Evolutionary conservation across 2,113 vertebrate species (phyloP).

Genomic region (Hippocampus abdominalis): DNA sequence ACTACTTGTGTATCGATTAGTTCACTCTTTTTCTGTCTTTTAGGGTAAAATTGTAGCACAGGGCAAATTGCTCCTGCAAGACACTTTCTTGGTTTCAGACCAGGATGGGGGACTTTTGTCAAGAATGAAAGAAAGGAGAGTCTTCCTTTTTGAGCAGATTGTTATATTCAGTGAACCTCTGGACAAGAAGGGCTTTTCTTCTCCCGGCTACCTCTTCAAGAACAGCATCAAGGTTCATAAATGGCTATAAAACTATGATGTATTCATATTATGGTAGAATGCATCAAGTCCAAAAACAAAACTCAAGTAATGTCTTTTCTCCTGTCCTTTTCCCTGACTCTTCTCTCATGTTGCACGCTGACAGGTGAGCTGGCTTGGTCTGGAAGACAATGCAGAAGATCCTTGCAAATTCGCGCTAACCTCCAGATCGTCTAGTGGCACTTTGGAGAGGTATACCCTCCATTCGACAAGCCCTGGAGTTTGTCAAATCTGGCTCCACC

Average conservation of each 20-base stretch:
- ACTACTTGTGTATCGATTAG: background rate
- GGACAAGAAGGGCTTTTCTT: constrained; percentile 96
- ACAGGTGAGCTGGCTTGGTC: constrained; percentile 94
- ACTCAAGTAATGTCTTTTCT: background rate
- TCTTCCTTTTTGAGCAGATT: constrained; percentile 97
- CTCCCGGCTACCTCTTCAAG: constrained; percentile 95
- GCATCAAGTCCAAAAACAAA: background rate
- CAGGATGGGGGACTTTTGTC: constrained; percentile 89
- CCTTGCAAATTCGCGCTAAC: constrained; percentile 95
- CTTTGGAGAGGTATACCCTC: constrained; percentile 82
- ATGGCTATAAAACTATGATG: background rate
- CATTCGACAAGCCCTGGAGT: constrained; percentile 85
- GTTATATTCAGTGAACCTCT: constrained; percentile 97
- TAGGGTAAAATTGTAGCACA: constrained; percentile 98
- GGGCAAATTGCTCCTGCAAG: constrained; percentile 92
- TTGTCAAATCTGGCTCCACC: constrained; percentile 89
- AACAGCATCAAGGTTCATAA: constrained; percentile 88
- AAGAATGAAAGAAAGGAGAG: constrained; percentile 91
- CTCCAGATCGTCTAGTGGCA: constrained; percentile 83
- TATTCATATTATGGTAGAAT: background rate
- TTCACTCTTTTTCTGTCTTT: constrained; percentile 18
- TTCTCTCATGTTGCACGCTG: background rate
- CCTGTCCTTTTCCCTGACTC: background rate
- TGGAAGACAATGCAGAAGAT: constrained; percentile 93
- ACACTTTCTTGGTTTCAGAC: constrained; percentile 94